These are phyloP conservation scores for Polia nebulosa DNA, from an alignment of 2,888 invertebrate species.

Conservation along the genomic window DNA sequence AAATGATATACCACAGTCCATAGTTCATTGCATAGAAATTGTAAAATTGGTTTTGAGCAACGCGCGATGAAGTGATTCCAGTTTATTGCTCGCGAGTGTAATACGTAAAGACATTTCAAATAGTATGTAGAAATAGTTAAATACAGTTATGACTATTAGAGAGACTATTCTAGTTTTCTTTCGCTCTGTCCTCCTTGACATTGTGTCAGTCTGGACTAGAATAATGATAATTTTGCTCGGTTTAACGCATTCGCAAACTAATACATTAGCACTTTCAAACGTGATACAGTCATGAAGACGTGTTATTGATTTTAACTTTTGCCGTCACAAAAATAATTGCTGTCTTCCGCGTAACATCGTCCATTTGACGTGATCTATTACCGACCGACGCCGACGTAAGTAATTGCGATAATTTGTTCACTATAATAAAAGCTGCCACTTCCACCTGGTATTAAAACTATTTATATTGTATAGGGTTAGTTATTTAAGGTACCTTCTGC, in stretches of 20 bases:
- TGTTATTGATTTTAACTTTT: slow-evolving; percentile 33
- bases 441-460: slow-evolving; percentile 15
- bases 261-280: slow-evolving; percentile 14
- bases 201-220: neutral
- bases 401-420: slow-evolving; percentile 36
- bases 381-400: slow-evolving; percentile 9
- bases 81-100: too few species aligned
- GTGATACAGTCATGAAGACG: slow-evolving; percentile 9
- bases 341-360: slow-evolving; percentile 35
- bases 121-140: too few species aligned
- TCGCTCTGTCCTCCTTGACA: neutral
- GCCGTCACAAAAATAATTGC: slow-evolving; percentile 34
- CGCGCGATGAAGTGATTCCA: too few species aligned
- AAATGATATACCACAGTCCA: too few species aligned
- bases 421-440: slow-evolving; percentile 16
- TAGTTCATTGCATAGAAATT: too few species aligned
- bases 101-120: too few species aligned
- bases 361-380: slow-evolving; percentile 43
- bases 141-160: too few species aligned
- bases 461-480: neutral
- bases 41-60: too few species aligned
- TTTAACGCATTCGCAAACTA: neutral
- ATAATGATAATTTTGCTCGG: neutral
- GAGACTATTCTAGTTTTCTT: too few species aligned
- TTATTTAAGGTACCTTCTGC: neutral